Base-by-base conservation (phyloP, 2,797 vertebrate species). In the Morus bassanus region DNA sequence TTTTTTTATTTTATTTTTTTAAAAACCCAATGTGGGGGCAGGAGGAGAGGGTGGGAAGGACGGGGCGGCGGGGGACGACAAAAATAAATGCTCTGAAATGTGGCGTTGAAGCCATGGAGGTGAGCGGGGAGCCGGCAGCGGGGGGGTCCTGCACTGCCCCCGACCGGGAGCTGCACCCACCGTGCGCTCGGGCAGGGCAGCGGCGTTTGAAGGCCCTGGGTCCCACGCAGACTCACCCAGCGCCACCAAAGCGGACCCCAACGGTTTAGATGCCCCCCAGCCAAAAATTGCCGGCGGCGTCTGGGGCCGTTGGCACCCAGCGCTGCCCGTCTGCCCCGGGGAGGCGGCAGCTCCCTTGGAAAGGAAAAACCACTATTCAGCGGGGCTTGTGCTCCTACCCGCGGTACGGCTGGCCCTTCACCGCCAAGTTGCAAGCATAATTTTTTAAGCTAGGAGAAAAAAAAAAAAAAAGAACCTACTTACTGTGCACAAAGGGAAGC, bases 131-230 rank as follows among this genome's bases (percentile, higher is more conserved):
- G 46, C 18, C 3, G 5, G 61, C 1, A 4, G 11, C 1, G 5
- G 3, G 21, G 61, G 43, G 57, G 64, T 65, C 45, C 60, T 1
- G 0, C 8, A 4, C 7, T 1, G 0, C 8, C 3, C 7, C n/a
- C n/a, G 2, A 11, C 22, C 1, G n/a, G 57, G 57, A 17, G 23
- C 57, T 25, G 57, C n/a, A 37, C 57, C 57, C 57, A 35, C 57
- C 57, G 1, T 4, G 15, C 1, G 16, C 53, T 27, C 4, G 19
- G 82, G 82, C 39, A 13, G 31, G 23, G 37, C 53, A n/a, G 35
- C 1, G 3, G 39, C 13, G 8, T 41, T 48, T 14, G 46, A 28
- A 35, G 39, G 46, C 35, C 23, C 46, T 6, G 21, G 46, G 18
- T 45, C 54, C 69, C 33, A 3, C 10, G 1, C 56, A 13, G 56